Evolutionary conservation across 2,888 invertebrate genomes (phyloP), one percentile per base, ranked within the genome.

Genomic region (Xestia ashworthii): DNA sequence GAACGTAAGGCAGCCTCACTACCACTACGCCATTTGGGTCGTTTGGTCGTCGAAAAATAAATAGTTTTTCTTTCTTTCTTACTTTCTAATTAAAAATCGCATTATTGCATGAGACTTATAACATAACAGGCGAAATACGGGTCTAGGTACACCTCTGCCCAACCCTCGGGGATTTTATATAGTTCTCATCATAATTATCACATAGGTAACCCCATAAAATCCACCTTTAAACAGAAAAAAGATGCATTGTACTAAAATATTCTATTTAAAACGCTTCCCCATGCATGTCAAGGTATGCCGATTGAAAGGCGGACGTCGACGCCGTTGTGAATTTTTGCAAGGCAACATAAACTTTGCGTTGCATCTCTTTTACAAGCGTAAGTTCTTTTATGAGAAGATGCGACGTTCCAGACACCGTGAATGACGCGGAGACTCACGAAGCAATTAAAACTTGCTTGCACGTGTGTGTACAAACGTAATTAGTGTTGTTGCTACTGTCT

Each of bases 401-500:
- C 90, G 87, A 89, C 83, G 90, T 22, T 80, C 89, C 90, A 89
- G 87, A 87, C 89, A 82, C 83, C 86, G 87, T 91, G 91, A 93
- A 93, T 91, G 89, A 81, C 86, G 85, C 55, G 83, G 83, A 88
- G 86, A 91, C 89, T 90, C 89, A 89, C 87, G 91, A 90, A 89
- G 93, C 93, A 93, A 94, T 94, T 94, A 94, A 93, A 94, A 94
- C 91, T 93, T 92, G 88, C 87, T 85, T 86, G 81, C 84, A 81
- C 85, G 81, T 85, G 83, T 83, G 81, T 70, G 84, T 86, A 81
- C 83, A 84, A 88, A 90, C 87, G 89, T 90, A 90, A 90, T 92
- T 90, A 90, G 85, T 85, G 76, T 75, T 80, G 82, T 84, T 85
- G 75, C 70, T 74, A 81, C 88, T 86, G 67, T 78, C 74, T 82